These are phyloP conservation scores for Sipha flava DNA, from an alignment of 1,140 invertebrate genomes.

Conservation along the genomic window DNA sequence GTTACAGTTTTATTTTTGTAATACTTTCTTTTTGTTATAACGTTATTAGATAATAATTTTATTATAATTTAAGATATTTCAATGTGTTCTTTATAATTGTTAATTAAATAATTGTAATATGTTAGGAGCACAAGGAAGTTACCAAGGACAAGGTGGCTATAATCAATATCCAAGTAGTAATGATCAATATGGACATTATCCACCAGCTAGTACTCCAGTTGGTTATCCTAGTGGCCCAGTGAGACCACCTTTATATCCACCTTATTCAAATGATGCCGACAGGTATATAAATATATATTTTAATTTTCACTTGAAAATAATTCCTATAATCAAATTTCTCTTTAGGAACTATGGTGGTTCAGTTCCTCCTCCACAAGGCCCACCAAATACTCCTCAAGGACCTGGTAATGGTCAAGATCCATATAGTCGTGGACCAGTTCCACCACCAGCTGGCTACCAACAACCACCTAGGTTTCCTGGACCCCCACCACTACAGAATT, in stretches of 20 bases:
- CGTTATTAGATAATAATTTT: too few species aligned
- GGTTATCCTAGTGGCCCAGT: conserved; percentile 7
- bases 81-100: background rate
- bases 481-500: conserved; percentile 33
- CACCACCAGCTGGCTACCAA: background rate
- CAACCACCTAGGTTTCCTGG: conserved; percentile 26
- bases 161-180: conserved; percentile 45
- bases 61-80: background rate
- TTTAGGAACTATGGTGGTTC: conserved; percentile 19
- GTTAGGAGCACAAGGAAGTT: conserved; percentile 47
- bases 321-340: too few species aligned
- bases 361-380: conserved; percentile 20
- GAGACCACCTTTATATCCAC: conserved; percentile 53
- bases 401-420: conserved; percentile 24
- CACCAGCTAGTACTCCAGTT: conserved; percentile 2
- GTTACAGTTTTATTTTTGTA: too few species aligned
- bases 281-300: conserved; percentile 46
- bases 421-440: conserved; percentile 19
- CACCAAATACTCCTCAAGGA: conserved; percentile 35
- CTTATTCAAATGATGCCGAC: conserved; percentile 62
- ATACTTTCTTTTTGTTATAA: too few species aligned
- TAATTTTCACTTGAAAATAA: background rate
- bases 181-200: conserved; percentile 44
- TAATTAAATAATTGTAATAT: background rate
- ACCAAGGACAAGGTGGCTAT: conserved; percentile 50